Evolutionary conservation across 2,113 vertebrate genomes (phyloP).

Genomic region (Coreoperca whiteheadi): DNA sequence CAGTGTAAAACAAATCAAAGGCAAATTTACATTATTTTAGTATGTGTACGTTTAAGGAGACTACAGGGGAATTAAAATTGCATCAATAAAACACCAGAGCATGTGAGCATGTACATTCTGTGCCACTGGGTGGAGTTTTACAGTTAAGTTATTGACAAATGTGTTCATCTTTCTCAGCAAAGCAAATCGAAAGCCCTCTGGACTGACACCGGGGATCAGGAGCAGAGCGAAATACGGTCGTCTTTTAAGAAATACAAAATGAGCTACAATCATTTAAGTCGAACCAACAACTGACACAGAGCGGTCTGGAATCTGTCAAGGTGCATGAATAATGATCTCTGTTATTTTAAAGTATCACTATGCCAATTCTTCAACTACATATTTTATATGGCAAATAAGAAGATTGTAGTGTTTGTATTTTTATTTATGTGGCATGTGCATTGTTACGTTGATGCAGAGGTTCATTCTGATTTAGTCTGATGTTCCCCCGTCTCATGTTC

Average conservation of each 20-base stretch:
- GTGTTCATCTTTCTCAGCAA: neutral
- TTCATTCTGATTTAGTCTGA: constrained; percentile 27
- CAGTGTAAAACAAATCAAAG: neutral
- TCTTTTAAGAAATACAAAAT: constrained; percentile 5
- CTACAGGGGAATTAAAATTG: neutral
- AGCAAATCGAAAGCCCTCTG: neutral
- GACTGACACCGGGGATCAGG: neutral
- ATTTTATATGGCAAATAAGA: neutral
- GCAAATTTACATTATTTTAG: constrained; percentile 12
- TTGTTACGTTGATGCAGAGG: neutral
- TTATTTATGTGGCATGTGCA: constrained; percentile 29
- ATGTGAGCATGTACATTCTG: neutral
- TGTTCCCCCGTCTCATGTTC: neutral
- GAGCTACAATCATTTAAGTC: neutral
- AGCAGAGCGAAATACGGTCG: neutral
- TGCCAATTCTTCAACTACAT: neutral
- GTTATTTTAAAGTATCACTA: neutral
- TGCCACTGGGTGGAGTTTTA: neutral
- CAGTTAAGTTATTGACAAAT: neutral
- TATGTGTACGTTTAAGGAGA: neutral
- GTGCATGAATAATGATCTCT: neutral
- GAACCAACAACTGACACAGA: neutral
- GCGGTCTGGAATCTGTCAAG: neutral
- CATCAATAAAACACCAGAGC: neutral
- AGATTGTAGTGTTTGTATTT: neutral